phyloP scores from a whole-genome alignment of 2,888 invertebrate genomes.

The Hanleya hanleyi region DNA sequence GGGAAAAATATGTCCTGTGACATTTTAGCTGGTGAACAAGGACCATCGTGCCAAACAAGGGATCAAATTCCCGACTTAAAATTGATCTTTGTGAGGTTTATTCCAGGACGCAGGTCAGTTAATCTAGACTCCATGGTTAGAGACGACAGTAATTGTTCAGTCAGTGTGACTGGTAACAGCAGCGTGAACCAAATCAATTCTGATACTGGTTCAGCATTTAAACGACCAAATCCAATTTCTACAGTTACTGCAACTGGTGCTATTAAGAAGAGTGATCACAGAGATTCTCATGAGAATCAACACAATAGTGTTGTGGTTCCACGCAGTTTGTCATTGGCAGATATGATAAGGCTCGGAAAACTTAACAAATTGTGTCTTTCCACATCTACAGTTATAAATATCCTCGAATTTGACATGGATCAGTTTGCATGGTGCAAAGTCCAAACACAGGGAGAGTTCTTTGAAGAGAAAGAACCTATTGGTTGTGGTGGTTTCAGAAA shows the following conservation, averaged over 20 bases:
- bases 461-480: background rate
- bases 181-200: background rate
- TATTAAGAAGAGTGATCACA: background rate
- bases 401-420: background rate
- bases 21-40: background rate
- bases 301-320: background rate
- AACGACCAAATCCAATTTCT: background rate
- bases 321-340: background rate
- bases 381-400: background rate
- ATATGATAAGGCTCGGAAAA: background rate
- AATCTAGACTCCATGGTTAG: background rate
- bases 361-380: background rate
- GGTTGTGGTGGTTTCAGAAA: background rate
- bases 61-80: background rate
- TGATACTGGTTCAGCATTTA: background rate
- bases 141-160: no score
- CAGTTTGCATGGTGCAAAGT: background rate
- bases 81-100: background rate
- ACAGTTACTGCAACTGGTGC: background rate
- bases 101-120: background rate
- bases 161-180: no score
- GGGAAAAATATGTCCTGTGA: background rate
- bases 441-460: background rate
- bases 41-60: background rate
- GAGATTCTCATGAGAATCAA: no score